phyloP scores from a whole-genome alignment of 2,797 vertebrate species.

The Chaenodraco wilsoni region DNA sequence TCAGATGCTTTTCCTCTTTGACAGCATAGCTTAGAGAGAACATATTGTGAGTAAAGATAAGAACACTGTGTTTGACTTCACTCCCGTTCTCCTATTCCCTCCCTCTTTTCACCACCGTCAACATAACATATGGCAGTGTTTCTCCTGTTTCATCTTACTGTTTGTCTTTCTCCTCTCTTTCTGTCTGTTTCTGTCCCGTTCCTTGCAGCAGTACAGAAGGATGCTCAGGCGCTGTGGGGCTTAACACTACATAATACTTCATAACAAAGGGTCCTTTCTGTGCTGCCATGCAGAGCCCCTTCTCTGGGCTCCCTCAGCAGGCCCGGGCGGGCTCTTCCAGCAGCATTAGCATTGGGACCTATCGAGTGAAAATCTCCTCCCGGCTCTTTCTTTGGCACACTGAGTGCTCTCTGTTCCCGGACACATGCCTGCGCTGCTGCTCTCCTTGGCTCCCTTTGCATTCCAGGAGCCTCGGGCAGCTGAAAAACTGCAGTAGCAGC shows the following conservation, averaged over 20 bases:
- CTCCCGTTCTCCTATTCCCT: conserved; percentile 26
- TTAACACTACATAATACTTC: conserved; percentile 67
- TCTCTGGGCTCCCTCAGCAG: conserved; percentile 66
- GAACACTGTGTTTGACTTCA: conserved; percentile 33
- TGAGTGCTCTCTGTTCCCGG: conserved; percentile 79
- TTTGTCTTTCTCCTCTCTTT: conserved; percentile 9
- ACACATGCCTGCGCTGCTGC: conserved; percentile 74
- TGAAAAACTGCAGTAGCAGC: conserved; percentile 78
- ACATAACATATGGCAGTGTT: conserved; percentile 17
- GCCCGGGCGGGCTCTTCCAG: conserved; percentile 60
- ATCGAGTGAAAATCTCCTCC: conserved; percentile 79
- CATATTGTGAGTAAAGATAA: conserved; percentile 60
- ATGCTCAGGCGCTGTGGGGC: conserved; percentile 55
- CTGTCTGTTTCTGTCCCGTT: conserved; percentile 34
- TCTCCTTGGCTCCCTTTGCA: conserved; percentile 75
- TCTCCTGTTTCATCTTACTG: conserved; percentile 12
- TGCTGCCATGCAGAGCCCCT: conserved; percentile 65
- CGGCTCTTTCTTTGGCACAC: conserved; percentile 78
- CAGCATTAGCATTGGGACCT: conserved; percentile 69
- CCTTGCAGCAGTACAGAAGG: conserved; percentile 49
- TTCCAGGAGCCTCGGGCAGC: conserved; percentile 78
- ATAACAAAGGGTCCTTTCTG: conserved; percentile 78
- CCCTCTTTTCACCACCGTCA: conserved; percentile 39
- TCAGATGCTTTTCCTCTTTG: conserved; percentile 45
- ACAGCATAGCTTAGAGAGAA: conserved; percentile 50